A percentile compares a stretch with the other conserved stretches of the same genome.
These are phyloP conservation scores for Dunckerocampus dactyliophorus DNA, from an alignment of 2,113 vertebrate species.

Conservation along the genomic window DNA sequence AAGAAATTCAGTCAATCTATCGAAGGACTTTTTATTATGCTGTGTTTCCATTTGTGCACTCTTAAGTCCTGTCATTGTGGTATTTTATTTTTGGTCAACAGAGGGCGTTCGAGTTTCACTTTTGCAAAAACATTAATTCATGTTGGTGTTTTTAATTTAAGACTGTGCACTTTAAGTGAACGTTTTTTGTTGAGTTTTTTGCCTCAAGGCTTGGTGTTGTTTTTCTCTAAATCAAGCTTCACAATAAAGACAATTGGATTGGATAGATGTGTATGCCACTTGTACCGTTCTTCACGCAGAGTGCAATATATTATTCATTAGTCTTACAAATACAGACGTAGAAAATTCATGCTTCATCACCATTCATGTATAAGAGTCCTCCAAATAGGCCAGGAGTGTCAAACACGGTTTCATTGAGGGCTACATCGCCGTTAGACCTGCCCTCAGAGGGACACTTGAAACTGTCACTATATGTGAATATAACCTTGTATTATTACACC, in stretches of 20 bases:
- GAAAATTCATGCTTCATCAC: neutral
- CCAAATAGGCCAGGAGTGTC: neutral
- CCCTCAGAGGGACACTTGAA: too few relatives aligned
- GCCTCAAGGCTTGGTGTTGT: conserved; percentile 37
- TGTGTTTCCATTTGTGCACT: neutral
- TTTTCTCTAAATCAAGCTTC: conserved; percentile 46
- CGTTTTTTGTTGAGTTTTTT: conserved; percentile 43
- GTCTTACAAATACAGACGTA: neutral
- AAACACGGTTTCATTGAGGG: too few relatives aligned
- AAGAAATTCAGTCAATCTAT: too few relatives aligned
- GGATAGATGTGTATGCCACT: conserved; percentile 10
- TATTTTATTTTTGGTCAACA: conserved; percentile 25
- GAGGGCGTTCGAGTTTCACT: conserved; percentile 38
- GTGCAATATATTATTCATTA: conserved; percentile 34
- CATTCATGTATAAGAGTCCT: neutral
- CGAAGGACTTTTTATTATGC: too few relatives aligned
- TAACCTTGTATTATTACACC: too few relatives aligned
- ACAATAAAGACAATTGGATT: conserved; percentile 42
- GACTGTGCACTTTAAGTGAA: conserved; percentile 54
- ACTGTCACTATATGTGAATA: too few relatives aligned
- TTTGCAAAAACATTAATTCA: conserved; percentile 3
- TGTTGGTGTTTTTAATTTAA: conserved; percentile 14
- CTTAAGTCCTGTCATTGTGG: neutral
- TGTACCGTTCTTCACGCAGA: conserved; percentile 4
- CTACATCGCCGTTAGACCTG: too few relatives aligned